phyloP scores from a whole-genome alignment of 2,888 invertebrate genomes.

The Pristionchus japonicus region DNA sequence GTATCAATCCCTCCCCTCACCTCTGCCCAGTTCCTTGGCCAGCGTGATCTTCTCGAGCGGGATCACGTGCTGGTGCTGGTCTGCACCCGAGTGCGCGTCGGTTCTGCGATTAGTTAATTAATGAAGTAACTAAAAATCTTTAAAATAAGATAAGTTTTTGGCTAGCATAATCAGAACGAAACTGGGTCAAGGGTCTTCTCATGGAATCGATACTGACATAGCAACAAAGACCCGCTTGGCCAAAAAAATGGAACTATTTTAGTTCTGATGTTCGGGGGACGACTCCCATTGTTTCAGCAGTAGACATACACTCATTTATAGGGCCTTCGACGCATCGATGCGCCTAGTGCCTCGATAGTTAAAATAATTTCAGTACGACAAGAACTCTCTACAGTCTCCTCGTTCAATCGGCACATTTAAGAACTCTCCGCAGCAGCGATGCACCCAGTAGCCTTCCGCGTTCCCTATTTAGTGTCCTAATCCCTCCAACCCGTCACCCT shows the following conservation, averaged over 20 bases:
- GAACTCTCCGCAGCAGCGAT: too few relatives aligned
- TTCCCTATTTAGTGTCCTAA: too few relatives aligned
- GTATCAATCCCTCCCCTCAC: too few relatives aligned
- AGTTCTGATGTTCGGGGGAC: background rate
- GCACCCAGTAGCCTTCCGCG: too few relatives aligned
- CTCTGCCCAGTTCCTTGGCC: constrained; percentile 41
- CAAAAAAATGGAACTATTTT: background rate
- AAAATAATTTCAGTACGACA: too few relatives aligned
- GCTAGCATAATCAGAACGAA: background rate
- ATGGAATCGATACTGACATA: background rate
- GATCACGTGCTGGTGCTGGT: constrained; percentile 70
- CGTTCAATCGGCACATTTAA: too few relatives aligned
- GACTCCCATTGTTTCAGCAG: background rate
- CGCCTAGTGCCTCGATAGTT: too few relatives aligned
- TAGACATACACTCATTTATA: too few relatives aligned
- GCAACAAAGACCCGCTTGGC: background rate
- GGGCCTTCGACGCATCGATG: too few relatives aligned
- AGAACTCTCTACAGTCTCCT: too few relatives aligned
- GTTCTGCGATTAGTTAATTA: background rate
- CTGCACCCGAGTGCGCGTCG: constrained; percentile 47
- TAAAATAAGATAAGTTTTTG: background rate
- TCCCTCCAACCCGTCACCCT: background rate
- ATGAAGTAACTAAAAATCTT: background rate
- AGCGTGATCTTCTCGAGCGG: constrained; percentile 65
- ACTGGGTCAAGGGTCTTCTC: background rate